Conservation (phyloP, 1,140 invertebrate genomes). For the Trachymyrmex cornetzi region DNA sequence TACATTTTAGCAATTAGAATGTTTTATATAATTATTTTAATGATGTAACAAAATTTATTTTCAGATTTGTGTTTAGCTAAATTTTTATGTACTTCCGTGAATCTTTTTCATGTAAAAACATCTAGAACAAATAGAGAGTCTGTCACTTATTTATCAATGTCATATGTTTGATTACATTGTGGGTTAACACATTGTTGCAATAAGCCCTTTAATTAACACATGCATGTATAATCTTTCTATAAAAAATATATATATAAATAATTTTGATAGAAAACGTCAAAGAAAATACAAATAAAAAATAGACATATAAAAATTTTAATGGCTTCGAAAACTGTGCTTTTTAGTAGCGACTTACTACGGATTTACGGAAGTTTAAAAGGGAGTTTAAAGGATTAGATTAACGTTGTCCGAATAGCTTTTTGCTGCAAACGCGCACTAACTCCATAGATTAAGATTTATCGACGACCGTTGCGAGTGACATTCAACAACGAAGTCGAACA, state of each 20-base stretch:
- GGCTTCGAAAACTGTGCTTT: background rate
- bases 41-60: no score
- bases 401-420: conserved; percentile 14
- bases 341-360: background rate
- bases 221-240: no score
- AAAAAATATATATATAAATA: background rate
- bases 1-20: no score
- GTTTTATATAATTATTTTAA: no score
- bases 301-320: background rate
- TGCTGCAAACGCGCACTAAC: background rate
- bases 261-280: background rate
- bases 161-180: no score
- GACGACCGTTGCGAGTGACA: conserved; percentile 13
- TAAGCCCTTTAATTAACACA: no score
- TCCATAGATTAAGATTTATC: conserved; percentile 34
- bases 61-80: no score
- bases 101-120: no score
- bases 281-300: conserved; percentile 2
- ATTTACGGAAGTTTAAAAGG: background rate
- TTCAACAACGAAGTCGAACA: conserved; percentile 25
- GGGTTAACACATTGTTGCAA: no score
- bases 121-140: no score
- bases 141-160: no score
- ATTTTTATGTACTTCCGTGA: no score
- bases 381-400: conserved; percentile 7